phyloP scores from a whole-genome alignment of 2,113 vertebrate genomes.

The Balaeniceps rex region DNA sequence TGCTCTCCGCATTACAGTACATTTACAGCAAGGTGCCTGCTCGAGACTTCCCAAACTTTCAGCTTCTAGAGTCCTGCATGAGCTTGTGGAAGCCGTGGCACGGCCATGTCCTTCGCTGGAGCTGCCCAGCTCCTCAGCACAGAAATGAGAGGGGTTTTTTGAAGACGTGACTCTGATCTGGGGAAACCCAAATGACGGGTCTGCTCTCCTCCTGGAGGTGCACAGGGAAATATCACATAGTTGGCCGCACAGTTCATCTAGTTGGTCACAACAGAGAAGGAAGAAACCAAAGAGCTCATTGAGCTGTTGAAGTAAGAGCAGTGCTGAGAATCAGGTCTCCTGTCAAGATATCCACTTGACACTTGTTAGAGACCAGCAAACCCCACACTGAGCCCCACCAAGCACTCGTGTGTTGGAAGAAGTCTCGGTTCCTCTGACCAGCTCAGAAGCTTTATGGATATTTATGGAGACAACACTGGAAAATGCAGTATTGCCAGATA shows the following conservation, averaged over 20 bases:
- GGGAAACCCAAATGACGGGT: not conserved
- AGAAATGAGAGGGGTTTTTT: not conserved
- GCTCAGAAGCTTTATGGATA: not conserved
- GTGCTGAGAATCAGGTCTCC: not conserved
- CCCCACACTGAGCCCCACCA: not conserved
- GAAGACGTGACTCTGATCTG: not conserved
- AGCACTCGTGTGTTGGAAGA: not conserved
- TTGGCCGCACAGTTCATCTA: not conserved
- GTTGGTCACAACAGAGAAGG: not conserved
- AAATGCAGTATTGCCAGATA: not conserved
- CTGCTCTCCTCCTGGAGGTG: not conserved
- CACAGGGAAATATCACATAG: accelerated
- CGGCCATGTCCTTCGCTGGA: not conserved
- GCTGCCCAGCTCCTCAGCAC: not conserved
- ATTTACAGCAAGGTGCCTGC: not conserved
- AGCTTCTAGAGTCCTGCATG: not conserved
- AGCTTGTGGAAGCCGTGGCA: not conserved
- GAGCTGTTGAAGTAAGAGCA: not conserved
- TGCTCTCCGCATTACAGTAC: not conserved
- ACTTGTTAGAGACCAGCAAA: not conserved
- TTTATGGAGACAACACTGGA: not conserved
- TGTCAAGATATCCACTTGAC: not conserved
- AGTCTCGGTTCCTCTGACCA: not conserved
- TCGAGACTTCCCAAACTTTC: not conserved
- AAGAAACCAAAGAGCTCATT: not conserved